These are phyloP conservation scores for Indri indri DNA, from an alignment of 2,113 vertebrate species.

Conservation along the genomic window DNA sequence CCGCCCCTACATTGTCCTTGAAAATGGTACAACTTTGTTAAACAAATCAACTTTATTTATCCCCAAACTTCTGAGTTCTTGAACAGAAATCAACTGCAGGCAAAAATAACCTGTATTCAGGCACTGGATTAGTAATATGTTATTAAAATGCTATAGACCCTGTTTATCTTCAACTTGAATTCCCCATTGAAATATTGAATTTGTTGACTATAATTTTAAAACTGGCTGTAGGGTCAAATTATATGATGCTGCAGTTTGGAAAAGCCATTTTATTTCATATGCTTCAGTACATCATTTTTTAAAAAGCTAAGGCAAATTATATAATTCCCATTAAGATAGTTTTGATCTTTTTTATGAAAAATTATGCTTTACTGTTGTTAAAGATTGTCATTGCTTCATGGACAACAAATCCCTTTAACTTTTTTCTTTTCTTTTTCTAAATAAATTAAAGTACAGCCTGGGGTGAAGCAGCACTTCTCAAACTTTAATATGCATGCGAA, in stretches of 20 bases:
- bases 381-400: not conserved
- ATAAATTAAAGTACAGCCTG: not conserved
- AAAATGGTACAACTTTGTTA: not conserved
- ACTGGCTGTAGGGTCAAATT: not conserved
- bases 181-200: not conserved
- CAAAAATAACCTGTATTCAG: conserved; percentile 10
- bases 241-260: not conserved
- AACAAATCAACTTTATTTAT: not conserved
- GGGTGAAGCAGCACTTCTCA: conserved; percentile 1
- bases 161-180: conserved; percentile 28
- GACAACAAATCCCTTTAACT: not conserved
- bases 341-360: conserved; percentile 34
- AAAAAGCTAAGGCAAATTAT: not conserved
- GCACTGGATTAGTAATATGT: not conserved
- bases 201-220: conserved; percentile 45
- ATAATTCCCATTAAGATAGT: not conserved
- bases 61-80: conserved; percentile 41
- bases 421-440: conserved; percentile 7
- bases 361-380: not conserved
- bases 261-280: conserved; percentile 25
- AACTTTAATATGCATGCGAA: not conserved
- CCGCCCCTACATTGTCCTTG: conserved; percentile 33
- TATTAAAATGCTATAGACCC: not conserved
- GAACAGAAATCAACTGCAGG: not conserved
- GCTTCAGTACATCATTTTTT: not conserved